phyloP scores from a whole-genome alignment of 1,140 invertebrate genomes.

The Apocrypta bakeri region DNA sequence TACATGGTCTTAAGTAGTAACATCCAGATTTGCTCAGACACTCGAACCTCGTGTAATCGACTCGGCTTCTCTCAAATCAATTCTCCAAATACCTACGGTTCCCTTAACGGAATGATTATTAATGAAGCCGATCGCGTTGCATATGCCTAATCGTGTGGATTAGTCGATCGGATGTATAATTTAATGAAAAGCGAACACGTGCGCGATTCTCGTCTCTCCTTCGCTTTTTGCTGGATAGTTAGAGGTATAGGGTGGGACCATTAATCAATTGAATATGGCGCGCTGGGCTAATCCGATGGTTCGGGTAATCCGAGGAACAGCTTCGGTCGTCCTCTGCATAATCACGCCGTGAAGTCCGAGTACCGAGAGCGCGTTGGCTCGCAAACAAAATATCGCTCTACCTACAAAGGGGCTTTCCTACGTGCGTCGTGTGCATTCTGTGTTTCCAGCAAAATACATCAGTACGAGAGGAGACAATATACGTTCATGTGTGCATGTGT shows the following conservation, averaged over 20 bases:
- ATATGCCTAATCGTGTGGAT: slow-evolving; percentile 4
- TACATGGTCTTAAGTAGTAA: no score
- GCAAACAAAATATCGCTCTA: slow-evolving; percentile 1
- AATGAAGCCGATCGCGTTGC: not conserved
- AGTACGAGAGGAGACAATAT: not conserved
- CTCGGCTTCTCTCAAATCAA: not conserved
- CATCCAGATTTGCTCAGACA: no score
- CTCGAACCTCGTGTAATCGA: not conserved
- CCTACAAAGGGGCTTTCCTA: not conserved
- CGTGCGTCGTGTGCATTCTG: no score
- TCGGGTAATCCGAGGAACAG: slow-evolving; percentile 9
- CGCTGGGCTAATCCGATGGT: not conserved
- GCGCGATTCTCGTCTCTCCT: not conserved
- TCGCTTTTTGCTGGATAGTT: not conserved
- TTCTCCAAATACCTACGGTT: not conserved
- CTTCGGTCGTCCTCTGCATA: not conserved
- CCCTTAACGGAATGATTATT: not conserved
- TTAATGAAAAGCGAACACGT: slow-evolving; percentile 14
- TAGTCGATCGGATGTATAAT: slow-evolving; percentile 11
- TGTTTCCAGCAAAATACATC: not conserved
- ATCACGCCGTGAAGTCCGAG: slow-evolving; percentile 9
- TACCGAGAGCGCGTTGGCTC: not conserved
- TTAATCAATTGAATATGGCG: slow-evolving; percentile 21
- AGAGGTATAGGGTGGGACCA: not conserved
- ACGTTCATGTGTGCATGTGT: no score